Evolutionary conservation across 2,888 invertebrate genomes (phyloP), one percentile per base, ranked within the genome.

Genomic region (Scaptomyza tumidula): DNA sequence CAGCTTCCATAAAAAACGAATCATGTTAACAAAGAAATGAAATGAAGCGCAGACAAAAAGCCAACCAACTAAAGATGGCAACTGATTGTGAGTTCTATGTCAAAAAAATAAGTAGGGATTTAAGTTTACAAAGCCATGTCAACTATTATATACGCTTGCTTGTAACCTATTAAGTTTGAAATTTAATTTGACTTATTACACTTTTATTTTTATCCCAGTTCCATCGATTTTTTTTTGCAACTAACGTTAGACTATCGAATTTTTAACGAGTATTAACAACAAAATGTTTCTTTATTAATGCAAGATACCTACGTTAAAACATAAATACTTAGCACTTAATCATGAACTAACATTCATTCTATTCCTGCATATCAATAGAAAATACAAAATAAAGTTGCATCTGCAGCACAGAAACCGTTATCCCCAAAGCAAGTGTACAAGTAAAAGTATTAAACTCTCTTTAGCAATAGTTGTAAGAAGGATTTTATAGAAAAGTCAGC

Each of bases 11-110:
- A 79, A 74, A 72, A 83, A 87, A 72, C 79, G 72, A 82, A 80
- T 86, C 86, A 78, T 75, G 75, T 86, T 85, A 80, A 79, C 78
- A 86, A 77, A 77, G 80, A 76, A 77, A 77, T 81, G 73, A 86
- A 86, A 88, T 88, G 80, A 86, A 80, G 80, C 80, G 78, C 64
- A 75, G 75, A 86, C 80, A 84, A 88, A 80, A 80, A 65, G 56
- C 46, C 60, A 70, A 70, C 29, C 64, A 45, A 59, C 57, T 50
- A 31, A 48, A 65, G 61, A 71, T 72, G 71, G 62, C 61, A 49
- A 70, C 75, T 61, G 75, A 76, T 66, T 71, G 45, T 54, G 61
- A 57, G 61, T 52, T 50, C 45, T 55, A 43, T 27, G 35, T 48
- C 41, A 55, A 57, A 48, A 60, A 57, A 54, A 44, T 24, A 33